Percentiles rank a stretch among this genome's conserved stretches.
phyloP scores from a whole-genome alignment of 2,797 vertebrate species.

The Menidia menidia region DNA sequence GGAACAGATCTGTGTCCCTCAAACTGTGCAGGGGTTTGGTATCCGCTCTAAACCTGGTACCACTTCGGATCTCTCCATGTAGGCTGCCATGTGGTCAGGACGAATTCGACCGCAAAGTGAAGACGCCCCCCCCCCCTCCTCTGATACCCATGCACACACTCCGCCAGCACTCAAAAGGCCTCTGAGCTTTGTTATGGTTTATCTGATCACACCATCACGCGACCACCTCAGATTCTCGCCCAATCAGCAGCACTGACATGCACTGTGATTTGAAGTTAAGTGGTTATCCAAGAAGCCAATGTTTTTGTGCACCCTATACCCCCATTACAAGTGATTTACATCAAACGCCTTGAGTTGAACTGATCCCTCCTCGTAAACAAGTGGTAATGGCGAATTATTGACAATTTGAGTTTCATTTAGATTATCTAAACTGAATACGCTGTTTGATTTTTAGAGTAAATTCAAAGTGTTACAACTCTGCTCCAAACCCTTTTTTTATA shows the following conservation, averaged over 20 bases:
- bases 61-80: conserved; percentile 47
- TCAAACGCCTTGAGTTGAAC: conserved; percentile 37
- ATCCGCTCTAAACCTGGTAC: conserved; percentile 59
- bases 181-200: conserved; percentile 33
- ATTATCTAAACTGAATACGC: conserved; percentile 55
- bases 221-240: conserved; percentile 49
- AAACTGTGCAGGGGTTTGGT: conserved; percentile 41
- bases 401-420: conserved; percentile 28
- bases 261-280: not conserved
- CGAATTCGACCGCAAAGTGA: conserved; percentile 51
- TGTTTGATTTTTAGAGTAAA: conserved; percentile 40
- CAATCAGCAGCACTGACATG: conserved; percentile 54
- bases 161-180: conserved; percentile 31
- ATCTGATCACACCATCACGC: conserved; percentile 28
- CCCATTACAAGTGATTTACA: conserved; percentile 53
- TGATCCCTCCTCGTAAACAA: conserved; percentile 29
- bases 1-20: conserved; percentile 4
- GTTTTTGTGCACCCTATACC: conserved; percentile 23
- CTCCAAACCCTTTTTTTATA: conserved; percentile 26
- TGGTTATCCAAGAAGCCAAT: conserved; percentile 48
- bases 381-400: conserved; percentile 8
- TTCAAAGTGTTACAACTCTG: conserved; percentile 55
- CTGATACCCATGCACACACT: conserved; percentile 1
- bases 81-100: conserved; percentile 44
- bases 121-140: conserved; percentile 38